These are phyloP conservation scores for Elgaria multicarinata DNA, from an alignment of 2,113 vertebrate species.

Conservation along the genomic window DNA sequence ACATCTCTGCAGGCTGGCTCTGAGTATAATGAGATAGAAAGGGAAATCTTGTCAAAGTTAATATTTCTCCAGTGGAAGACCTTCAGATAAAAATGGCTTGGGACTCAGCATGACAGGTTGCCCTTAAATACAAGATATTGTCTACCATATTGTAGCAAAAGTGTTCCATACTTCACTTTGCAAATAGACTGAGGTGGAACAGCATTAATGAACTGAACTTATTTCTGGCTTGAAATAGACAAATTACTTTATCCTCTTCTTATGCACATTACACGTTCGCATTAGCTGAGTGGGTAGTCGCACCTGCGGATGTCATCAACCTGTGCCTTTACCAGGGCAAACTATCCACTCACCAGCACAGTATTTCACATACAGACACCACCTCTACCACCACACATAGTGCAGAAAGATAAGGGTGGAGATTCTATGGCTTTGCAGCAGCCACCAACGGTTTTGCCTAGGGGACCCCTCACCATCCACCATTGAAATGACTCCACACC, in stretches of 20 bases:
- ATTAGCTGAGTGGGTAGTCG: neutral
- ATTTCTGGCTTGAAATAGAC: neutral
- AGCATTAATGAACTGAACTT: neutral
- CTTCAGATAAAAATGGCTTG: conserved; percentile 43
- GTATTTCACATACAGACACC: too few relatives aligned
- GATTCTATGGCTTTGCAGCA: too few relatives aligned
- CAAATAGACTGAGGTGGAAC: neutral
- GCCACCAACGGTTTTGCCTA: too few relatives aligned
- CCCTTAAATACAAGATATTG: conserved; percentile 6
- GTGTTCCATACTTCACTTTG: neutral
- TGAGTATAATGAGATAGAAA: conserved; percentile 59
- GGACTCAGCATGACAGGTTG: conserved; percentile 5
- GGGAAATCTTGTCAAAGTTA: conserved; percentile 53
- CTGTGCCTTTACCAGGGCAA: neutral
- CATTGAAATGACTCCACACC: neutral
- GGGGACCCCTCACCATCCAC: too few relatives aligned
- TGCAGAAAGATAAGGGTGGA: too few relatives aligned
- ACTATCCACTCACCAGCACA: neutral
- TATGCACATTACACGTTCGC: neutral
- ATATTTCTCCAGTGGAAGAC: conserved; percentile 21
- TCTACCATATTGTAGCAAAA: neutral
- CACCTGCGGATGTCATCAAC: neutral
- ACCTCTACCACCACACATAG: too few relatives aligned
- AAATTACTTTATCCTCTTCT: too few relatives aligned
- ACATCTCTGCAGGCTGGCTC: conserved; percentile 36